Evolutionary conservation across 1,140 invertebrate genomes (phyloP), one percentile per base, ranked within the genome.

Genomic region (Polyergus mexicanus): DNA sequence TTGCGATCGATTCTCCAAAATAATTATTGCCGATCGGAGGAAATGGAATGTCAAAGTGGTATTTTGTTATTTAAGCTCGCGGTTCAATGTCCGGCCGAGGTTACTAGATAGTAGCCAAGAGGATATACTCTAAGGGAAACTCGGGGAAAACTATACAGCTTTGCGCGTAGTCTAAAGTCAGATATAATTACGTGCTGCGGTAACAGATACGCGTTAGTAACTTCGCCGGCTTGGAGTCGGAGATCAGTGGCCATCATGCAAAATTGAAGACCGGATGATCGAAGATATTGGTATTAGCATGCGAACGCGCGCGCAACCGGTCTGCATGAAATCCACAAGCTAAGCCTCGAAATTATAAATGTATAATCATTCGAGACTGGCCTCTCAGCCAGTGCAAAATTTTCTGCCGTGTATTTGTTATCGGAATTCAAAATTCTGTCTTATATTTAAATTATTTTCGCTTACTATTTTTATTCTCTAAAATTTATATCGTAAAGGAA

Each of bases 181-280:
- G 88, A 89, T 89, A 89, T 89, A 89, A 89, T 89, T 89, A 87
- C 78, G 85, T 69, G 85, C 65, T 89, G 84, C 66, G 88, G 87
- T 87, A 81, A 89, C 81, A 65, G 83, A 72, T 54, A 54, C 74
- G 63, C 72, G 75, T 63, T 47, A 28, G 47, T 74, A 89, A 90
- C 77, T 81, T 80, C 2, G 51, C 41, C 28, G 60, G 41, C 19
- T 71, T 41, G 10, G 3, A 56, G 25, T 19, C 60, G 5, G 0
- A 69, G 28, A 56, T 81, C 78, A 58, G 38, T 68, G 35, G 51
- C 41, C 71, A 44, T 77, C 47, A 25, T 51, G 41, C 54, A 66
- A 86, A 78, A 78, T 83, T 83, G 41, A 72, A 60, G 58, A 86
- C 66, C 56, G 35, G 47, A 60, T 10, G 51, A 44, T 71, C 7